phyloP scores from a whole-genome alignment of 2,797 vertebrate species.

The Orientallactaga sibirica region DNA sequence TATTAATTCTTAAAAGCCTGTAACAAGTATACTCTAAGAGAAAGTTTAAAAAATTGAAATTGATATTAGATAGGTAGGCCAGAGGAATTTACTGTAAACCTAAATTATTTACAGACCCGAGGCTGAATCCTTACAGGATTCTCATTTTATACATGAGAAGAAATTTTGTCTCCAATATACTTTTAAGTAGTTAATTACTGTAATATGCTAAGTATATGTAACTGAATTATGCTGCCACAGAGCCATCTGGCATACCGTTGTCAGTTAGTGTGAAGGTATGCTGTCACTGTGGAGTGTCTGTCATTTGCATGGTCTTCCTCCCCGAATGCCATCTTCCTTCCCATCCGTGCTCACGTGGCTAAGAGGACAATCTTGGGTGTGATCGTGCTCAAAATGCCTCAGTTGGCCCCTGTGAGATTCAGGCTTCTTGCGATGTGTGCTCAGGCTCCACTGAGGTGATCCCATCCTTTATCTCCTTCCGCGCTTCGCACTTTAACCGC shows the following conservation, averaged over 20 bases:
- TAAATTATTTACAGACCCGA: slow-evolving; percentile 37
- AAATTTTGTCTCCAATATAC: slow-evolving; percentile 23
- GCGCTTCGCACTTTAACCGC: rapidly evolving
- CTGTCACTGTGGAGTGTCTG: no score
- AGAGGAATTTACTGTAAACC: background rate
- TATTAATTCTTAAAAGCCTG: slow-evolving; percentile 39
- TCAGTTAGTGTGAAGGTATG: background rate
- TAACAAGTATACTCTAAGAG: background rate
- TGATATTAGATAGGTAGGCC: background rate
- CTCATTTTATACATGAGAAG: background rate
- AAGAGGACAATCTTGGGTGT: background rate
- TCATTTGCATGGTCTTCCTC: background rate
- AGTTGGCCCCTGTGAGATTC: background rate
- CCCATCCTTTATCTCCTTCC: background rate
- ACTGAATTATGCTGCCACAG: background rate
- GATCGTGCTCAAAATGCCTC: background rate
- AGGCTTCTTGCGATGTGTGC: background rate
- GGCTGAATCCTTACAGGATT: background rate
- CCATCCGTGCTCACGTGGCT: background rate
- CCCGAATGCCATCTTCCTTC: background rate
- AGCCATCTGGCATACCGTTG: background rate
- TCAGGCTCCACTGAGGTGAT: rapidly evolving
- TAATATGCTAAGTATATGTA: background rate
- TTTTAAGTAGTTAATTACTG: slow-evolving; percentile 21
- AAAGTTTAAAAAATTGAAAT: slow-evolving; percentile 40